Conservation (phyloP, 2,113 vertebrate species). For the Lepus americanus region DNA sequence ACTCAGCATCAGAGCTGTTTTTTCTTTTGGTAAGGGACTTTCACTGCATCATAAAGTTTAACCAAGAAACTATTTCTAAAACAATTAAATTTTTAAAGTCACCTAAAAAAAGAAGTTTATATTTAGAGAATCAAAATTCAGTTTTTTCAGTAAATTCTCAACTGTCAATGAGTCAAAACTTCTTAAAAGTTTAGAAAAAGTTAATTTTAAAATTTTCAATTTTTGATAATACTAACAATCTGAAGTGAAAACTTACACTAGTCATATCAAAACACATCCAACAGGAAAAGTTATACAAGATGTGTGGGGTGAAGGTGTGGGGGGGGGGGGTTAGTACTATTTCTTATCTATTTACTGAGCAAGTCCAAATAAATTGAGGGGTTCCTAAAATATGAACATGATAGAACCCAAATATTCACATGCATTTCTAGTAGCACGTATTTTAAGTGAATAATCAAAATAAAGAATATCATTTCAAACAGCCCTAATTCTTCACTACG, state of each 20-base stretch:
- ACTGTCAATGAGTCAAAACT: background rate
- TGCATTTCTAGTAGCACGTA: background rate
- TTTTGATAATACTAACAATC: constrained; percentile 38
- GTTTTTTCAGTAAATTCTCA: constrained; percentile 8
- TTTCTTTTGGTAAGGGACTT: background rate
- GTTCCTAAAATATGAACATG: background rate
- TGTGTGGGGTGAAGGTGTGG: background rate
- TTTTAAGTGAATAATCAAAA: background rate
- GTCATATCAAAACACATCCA: background rate
- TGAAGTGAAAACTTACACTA: constrained; percentile 6
- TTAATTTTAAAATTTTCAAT: background rate
- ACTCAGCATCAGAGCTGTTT: background rate
- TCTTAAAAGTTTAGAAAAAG: constrained; percentile 21
- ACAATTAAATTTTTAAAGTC: background rate
- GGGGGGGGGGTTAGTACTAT: background rate
- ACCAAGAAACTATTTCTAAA: constrained; percentile 26
- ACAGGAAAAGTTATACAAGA: background rate
- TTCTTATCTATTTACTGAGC: constrained; percentile 23
- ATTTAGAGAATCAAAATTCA: constrained; percentile 30
- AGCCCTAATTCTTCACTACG: constrained; percentile 1
- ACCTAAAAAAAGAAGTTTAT: constrained; percentile 25
- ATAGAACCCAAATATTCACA: background rate
- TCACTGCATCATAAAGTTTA: constrained; percentile 6
- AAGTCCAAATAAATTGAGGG: background rate
- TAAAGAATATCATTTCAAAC: constrained; percentile 9